Conservation (phyloP, 2,113 vertebrate genomes). For the Cyanoderma ruficeps region DNA sequence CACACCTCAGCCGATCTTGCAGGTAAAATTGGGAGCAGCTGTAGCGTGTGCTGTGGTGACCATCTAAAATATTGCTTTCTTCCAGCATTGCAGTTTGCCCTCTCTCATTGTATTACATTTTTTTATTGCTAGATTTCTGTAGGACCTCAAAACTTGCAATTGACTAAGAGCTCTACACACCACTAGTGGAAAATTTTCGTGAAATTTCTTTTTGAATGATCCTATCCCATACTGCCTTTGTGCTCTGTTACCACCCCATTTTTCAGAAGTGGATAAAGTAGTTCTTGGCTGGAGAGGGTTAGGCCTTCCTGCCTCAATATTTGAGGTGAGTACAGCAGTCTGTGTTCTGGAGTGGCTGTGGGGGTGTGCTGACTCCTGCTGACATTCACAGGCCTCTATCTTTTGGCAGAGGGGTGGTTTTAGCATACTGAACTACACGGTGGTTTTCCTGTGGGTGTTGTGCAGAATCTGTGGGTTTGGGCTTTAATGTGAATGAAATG, state of each 20-base stretch:
- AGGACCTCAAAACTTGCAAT: not conserved
- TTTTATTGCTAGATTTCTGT: not conserved
- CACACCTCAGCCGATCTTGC: not conserved
- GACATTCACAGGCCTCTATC: not conserved
- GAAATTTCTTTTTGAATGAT: not conserved
- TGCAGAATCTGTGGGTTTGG: not conserved
- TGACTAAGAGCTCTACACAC: not conserved
- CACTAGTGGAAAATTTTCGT: not conserved
- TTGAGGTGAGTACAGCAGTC: fast-evolving
- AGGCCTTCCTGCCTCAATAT: not conserved
- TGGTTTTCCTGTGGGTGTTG: not conserved
- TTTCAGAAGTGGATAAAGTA: not conserved
- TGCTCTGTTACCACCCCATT: not conserved
- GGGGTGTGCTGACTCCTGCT: not conserved
- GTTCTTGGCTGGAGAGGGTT: not conserved
- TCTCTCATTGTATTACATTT: not conserved
- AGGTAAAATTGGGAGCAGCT: not conserved
- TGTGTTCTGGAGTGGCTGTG: not conserved
- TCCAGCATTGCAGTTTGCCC: not conserved
- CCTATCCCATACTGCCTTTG: not conserved
- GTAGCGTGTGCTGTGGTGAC: not conserved
- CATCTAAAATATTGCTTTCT: not conserved
- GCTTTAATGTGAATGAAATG: not conserved
- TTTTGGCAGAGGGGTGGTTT: not conserved
- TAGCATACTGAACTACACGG: fast-evolving